Percentiles rank a stretch among this genome's conserved stretches.
Conservation (phyloP, 2,888 invertebrate genomes). For the Leptopilina syphax region DNA sequence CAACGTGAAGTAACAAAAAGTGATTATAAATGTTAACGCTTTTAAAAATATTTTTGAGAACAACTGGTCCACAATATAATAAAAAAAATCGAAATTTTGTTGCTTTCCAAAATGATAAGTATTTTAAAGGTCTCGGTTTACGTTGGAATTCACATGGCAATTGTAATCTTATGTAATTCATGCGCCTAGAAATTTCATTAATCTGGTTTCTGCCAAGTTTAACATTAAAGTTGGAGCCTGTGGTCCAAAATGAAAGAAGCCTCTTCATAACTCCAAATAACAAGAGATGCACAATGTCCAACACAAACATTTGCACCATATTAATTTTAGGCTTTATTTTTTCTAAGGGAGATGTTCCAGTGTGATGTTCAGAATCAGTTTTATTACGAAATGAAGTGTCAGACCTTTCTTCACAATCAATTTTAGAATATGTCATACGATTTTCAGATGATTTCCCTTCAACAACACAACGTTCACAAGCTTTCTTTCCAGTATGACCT, state of each 20-base stretch:
- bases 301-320: slow-evolving; percentile 49
- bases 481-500: slow-evolving; percentile 52
- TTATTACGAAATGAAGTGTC: slow-evolving; percentile 45
- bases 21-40: neutral
- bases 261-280: slow-evolving; percentile 51
- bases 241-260: slow-evolving; percentile 44
- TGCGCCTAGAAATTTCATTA: neutral
- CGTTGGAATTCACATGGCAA: neutral
- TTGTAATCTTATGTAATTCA: neutral
- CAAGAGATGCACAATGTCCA: slow-evolving; percentile 55
- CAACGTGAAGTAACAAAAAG: slow-evolving; percentile 8
- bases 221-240: neutral
- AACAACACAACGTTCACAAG: slow-evolving; percentile 54
- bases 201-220: neutral
- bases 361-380: slow-evolving; percentile 48
- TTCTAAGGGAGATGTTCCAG: slow-evolving; percentile 43
- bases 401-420: slow-evolving; percentile 22
- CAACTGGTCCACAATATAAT: neutral
- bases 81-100: neutral
- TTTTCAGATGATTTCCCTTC: slow-evolving; percentile 45
- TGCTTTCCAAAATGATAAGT: neutral
- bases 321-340: slow-evolving; percentile 44
- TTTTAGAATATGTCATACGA: slow-evolving; percentile 29
- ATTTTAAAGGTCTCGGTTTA: neutral
- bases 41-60: slow-evolving; percentile 2